Evolutionary conservation across 2,888 invertebrate species (phyloP).

Genomic region (Sepiola atlantica): DNA sequence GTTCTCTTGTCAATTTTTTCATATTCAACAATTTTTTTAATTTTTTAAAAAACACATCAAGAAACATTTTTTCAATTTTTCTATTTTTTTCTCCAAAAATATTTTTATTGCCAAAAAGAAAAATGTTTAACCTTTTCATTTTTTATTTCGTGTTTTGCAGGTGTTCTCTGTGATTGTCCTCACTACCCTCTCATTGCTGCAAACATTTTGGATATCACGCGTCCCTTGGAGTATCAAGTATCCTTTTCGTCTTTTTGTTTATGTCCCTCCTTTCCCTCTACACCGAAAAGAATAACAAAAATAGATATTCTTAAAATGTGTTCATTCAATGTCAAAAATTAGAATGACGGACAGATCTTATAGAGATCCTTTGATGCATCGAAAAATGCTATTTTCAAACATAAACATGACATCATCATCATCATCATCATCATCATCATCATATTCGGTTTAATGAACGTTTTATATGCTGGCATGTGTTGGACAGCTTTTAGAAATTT

Average conservation of each 20-base stretch:
- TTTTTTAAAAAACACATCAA: neutral
- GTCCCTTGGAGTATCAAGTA: slow-evolving; percentile 49
- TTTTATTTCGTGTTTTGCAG: slow-evolving; percentile 54
- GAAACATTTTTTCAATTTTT: neutral
- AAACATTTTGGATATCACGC: slow-evolving; percentile 50
- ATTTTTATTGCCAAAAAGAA: neutral
- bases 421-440: too few relatives aligned
- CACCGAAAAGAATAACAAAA: too few relatives aligned
- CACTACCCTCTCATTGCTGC: slow-evolving; percentile 51
- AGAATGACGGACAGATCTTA: too few relatives aligned
- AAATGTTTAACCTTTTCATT: neutral
- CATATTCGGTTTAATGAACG: too few relatives aligned
- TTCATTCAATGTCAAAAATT: too few relatives aligned
- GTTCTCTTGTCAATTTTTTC: neutral
- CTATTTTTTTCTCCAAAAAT: neutral
- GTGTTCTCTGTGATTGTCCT: slow-evolving; percentile 54
- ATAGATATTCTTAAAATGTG: too few relatives aligned
- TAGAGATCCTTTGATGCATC: too few relatives aligned
- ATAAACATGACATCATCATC: too few relatives aligned
- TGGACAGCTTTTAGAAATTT: too few relatives aligned
- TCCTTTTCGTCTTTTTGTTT: slow-evolving; percentile 48
- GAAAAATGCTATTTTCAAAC: too few relatives aligned
- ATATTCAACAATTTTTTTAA: neutral
- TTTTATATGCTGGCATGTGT: too few relatives aligned
- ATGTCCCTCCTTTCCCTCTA: neutral